Base-by-base conservation (phyloP, 2,113 vertebrate species). In the Cisticola juncidis region DNA sequence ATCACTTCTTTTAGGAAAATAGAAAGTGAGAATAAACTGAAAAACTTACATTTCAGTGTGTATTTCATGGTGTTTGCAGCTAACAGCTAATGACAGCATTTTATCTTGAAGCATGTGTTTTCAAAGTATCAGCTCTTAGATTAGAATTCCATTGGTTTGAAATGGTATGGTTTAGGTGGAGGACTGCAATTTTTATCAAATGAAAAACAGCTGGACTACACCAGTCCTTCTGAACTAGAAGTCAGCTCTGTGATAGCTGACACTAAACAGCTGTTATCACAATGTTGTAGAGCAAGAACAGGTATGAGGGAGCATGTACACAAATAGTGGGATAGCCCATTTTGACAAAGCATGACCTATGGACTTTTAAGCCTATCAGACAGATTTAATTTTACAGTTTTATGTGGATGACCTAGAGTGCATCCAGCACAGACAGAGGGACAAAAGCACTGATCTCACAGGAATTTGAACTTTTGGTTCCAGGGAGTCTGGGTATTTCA, bases 401-500 rank as follows among this genome's bases (percentile, higher is more conserved):
- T 68, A 7, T 60, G n/a, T 4, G 4, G 8, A 61, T 92, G 51
- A 86, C 35, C 25, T 62, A 33, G 56, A 81, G 24, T 22, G 28
- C 54, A 44, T 38, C 19, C 33, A 57, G 42, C 0, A 0, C 40
- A 81, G 65, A 58, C 47, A 79, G 71, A 69, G 35, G 36, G 69
- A 36, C 0, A 47, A 92, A 92, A 77, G 47, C 51, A 31, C 64
- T 76, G 80, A 92, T 60, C 70, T 93, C 0, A 0, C 51, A 3
- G 5, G 74, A 71, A 36, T 86, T 81, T 86, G 74, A 87, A 80
- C 18, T 51, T 77, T 64, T 77, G 77, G 69, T 94, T 93, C 90
- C 83, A 93, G 72, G 33, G 56, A 91, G 87, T 90, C 77, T 86
- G 73, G 40, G 51, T 40, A 69, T 94, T 88, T 95, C 73, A 77